Base-by-base conservation (phyloP, 2,888 invertebrate genomes). In the Panorpa germanica region DNA sequence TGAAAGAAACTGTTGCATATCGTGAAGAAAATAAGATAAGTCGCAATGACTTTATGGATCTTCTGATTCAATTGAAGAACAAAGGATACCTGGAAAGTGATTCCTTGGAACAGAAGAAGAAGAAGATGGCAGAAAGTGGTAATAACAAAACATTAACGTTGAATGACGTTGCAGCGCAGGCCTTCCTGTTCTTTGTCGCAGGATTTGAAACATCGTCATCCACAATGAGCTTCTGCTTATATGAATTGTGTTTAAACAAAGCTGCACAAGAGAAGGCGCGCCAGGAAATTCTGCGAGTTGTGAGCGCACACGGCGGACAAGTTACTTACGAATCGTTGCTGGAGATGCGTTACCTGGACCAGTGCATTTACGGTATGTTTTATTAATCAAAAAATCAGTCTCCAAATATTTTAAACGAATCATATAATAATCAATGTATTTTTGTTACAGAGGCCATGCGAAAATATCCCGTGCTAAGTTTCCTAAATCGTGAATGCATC, bases 381-480 rank as follows among this genome's bases (percentile, higher is more conserved):
- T n/a, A n/a, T n/a, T n/a, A n/a, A n/a, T n/a, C n/a, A n/a, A n/a
- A n/a, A n/a, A n/a, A n/a, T n/a, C n/a, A n/a, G n/a, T n/a, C n/a
- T n/a, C n/a, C n/a, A n/a, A n/a, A n/a, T n/a, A n/a, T n/a, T n/a
- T n/a, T n/a, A n/a, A n/a, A n/a, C n/a, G n/a, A n/a, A n/a, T n/a
- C n/a, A n/a, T n/a, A n/a, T n/a, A n/a, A n/a, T n/a, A n/a, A n/a
- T n/a, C n/a, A n/a, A n/a, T n/a, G n/a, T 12, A 47, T 47, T 40
- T 51, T 49, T 6, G 45, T 55, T 9, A 43, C 45, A 64, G 68
- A 66, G 48, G 61, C 63, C 2, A 53, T 66, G 44, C 53, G 67
- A 6, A 55, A 59, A 33, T 55, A 65, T 38, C 63, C 67, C 2
- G 59, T 65, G 0, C 45, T 64, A 41, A 52, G 63, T 0, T 44